Conservation (phyloP, 2,797 vertebrate genomes). For the Sebastes hopkinsi region DNA sequence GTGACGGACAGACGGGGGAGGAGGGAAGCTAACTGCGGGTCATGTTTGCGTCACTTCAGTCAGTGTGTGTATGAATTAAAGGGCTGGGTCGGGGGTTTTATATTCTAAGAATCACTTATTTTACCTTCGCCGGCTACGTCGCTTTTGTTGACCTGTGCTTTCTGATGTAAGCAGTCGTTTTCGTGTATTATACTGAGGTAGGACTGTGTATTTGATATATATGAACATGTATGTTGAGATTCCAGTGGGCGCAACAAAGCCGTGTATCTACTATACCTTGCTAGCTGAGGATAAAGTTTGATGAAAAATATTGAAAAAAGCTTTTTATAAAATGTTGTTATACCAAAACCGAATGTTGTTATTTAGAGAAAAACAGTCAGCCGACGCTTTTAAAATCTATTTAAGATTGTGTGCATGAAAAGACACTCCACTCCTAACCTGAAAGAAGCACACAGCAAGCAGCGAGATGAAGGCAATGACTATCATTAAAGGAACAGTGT, state of each 20-base stretch:
- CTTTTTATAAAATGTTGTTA: slow-evolving; percentile 53
- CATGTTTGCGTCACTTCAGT: slow-evolving; percentile 28
- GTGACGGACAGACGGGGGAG: background rate
- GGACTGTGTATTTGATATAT: slow-evolving; percentile 66
- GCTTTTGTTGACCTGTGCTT: slow-evolving; percentile 56
- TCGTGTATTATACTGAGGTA: slow-evolving; percentile 66
- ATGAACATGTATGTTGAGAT: slow-evolving; percentile 36
- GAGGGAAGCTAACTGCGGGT: slow-evolving; percentile 3
- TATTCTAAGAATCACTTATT: slow-evolving; percentile 55
- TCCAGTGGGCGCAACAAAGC: slow-evolving; percentile 12
- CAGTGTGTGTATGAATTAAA: slow-evolving; percentile 44
- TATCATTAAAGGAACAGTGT: background rate
- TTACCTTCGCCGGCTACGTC: slow-evolving; percentile 37
- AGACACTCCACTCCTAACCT: slow-evolving; percentile 17
- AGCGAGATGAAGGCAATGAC: background rate
- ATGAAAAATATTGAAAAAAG: slow-evolving; percentile 23
- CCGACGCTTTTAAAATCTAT: slow-evolving; percentile 18
- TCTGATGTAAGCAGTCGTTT: slow-evolving; percentile 64
- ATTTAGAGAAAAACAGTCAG: slow-evolving; percentile 13
- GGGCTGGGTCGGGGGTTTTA: slow-evolving; percentile 52
- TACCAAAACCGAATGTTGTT: slow-evolving; percentile 52
- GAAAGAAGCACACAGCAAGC: slow-evolving; percentile 43
- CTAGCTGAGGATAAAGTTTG: slow-evolving; percentile 54
- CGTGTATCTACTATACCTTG: slow-evolving; percentile 32
- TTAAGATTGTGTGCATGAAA: slow-evolving; percentile 54